Evolutionary conservation across 2,797 vertebrate species (phyloP), one percentile per base, ranked within the genome.

Genomic region (Cossypha polioptera): DNA sequence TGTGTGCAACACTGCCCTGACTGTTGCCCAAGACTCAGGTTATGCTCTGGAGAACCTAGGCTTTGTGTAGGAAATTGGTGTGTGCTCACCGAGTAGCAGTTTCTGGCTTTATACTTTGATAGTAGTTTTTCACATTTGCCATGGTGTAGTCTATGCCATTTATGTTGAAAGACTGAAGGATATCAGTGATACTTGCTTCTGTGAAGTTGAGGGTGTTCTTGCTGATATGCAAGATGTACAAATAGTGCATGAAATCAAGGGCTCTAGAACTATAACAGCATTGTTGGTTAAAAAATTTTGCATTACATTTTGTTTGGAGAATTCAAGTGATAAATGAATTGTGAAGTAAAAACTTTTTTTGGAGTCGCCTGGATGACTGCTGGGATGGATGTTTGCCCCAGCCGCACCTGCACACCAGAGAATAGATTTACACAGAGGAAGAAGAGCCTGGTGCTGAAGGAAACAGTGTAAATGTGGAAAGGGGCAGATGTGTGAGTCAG

Each of bases 21-120:
- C 26, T 33, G 2, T n/a, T 58, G 59, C 59, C 28, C 47, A 26
- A 26, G 47, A 48, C 24, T 48, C 47, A 10, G 24, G 24, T 48
- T 48, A 15, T 51, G 6, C 40, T 67, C 61, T 55, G 77, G 29
- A 67, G 67, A 31, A 25, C 40, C 13, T 2, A 4, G 51, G 38
- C 43, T 62, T 66, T 42, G 26, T 0, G 0, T 4, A 28, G n/a
- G 16, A 31, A 38, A 54, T 33, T 1, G 29, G 4, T 8, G 35
- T 15, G 31, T 57, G 59, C 51, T 57, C 22, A 1, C 2, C 0
- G 7, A 36, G 28, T 22, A 47, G 12, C 45, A 47, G 40, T 36
- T 68, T 17, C 42, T 15, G 28, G 11, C 59, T 81, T 67, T 40
- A 22, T 31, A 7, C 12, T 69, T 69, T 4, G 10, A 4, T 22